Evolutionary conservation across 1,140 invertebrate species (phyloP), one percentile per base, ranked within the genome.

Genomic region (Pseudoatta argentina): DNA sequence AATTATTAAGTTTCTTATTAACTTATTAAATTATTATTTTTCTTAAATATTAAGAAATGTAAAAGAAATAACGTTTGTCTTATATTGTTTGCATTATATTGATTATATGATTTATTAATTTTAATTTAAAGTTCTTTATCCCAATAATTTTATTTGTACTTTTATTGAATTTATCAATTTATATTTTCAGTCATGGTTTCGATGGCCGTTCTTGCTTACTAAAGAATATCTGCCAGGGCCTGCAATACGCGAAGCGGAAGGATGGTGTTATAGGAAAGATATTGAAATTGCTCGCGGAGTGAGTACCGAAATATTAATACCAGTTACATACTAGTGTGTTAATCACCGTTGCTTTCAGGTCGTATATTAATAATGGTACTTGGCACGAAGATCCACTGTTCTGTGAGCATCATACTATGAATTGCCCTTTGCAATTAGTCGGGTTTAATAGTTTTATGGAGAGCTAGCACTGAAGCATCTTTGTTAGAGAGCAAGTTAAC

Each of bases 181-280:
- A 55, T 21, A 27, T 14, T 95, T 95, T 63, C 92, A 97, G 96
- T 86, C 93, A 96, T 55, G 96, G 96, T 1, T 95, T 95, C 88
- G 91, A 95, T 63, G 96, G 96, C 2, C 93, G 93, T 88, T 95
- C 96, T 63, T 97, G 96, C 85, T 90, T 96, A 1, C 88, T 96
- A 21, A 95, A 96, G 57, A 93, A 96, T 85, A 92, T 97, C 34
- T 97, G 96, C 59, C 95, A 96, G 64, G 92, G 95, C 21, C 86
- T 92, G 64, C 86, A 93, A 7, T 93, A 93, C 67, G 76, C 86
- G 5, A 73, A 64, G 12, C 85, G 59, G 0, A 91, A 88, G 12
- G 91, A 92, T 39, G 94, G 95, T 4, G 92, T 94, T 7, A 81
- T 95, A 27, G 85, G 89, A 30, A 95, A 95, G 88, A 94, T 95